Conservation (phyloP, 2,797 vertebrate genomes). For the Labroides dimidiatus region DNA sequence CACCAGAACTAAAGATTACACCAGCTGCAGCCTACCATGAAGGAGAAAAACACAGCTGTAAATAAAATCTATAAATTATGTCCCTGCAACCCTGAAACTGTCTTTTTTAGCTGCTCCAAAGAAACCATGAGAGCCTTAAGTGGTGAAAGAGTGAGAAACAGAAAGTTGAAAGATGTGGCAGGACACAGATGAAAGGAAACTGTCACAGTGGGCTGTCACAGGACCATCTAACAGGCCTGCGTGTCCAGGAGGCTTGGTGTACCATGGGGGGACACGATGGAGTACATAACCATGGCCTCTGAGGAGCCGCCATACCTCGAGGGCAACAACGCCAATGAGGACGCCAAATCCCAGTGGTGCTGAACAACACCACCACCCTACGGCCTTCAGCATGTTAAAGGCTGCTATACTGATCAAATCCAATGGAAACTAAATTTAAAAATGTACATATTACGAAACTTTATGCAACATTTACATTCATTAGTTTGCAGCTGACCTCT, state of each 20-base stretch:
- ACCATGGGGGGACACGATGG: no score
- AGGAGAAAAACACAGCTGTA: background rate
- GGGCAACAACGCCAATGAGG: constrained; percentile 43
- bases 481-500: no score
- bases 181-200: constrained; percentile 66
- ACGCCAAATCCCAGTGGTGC: constrained; percentile 45
- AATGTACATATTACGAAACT: no score
- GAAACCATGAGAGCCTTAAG: constrained; percentile 50
- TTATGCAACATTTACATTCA: no score
- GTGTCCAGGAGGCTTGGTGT: constrained; percentile 62
- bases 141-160: constrained; percentile 28
- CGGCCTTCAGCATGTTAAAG: constrained; percentile 32
- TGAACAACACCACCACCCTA: constrained; percentile 18
- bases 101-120: constrained; percentile 1
- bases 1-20: constrained; percentile 22
- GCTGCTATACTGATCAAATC: constrained; percentile 8
- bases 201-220: constrained; percentile 53
- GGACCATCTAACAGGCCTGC: constrained; percentile 38
- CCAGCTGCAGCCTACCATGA: constrained; percentile 5
- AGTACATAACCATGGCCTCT: constrained; percentile 47
- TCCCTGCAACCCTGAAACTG: background rate
- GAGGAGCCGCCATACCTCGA: constrained; percentile 61
- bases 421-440: background rate
- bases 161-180: constrained; percentile 49
- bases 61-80: constrained; percentile 25